Conservation (phyloP, 2,888 invertebrate genomes). For the Elysia crispata region DNA sequence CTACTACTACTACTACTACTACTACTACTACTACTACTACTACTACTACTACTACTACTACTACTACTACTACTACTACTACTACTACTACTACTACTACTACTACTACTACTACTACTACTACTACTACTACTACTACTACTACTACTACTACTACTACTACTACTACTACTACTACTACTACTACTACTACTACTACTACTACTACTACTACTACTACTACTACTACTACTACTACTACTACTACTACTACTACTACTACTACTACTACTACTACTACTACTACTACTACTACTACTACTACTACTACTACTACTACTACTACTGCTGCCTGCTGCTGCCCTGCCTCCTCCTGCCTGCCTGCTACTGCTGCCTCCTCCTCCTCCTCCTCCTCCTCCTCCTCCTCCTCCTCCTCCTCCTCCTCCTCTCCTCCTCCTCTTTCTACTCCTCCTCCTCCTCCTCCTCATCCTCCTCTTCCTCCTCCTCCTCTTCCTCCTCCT, state of each 20-base stretch:
- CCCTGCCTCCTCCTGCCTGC: no score
- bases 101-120: conserved; percentile 29
- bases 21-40: conserved; percentile 32
- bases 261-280: conserved; percentile 2
- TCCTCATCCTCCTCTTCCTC: no score
- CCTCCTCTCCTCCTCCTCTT: no score
- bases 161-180: conserved; percentile 6
- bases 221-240: conserved; percentile 25
- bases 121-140: conserved; percentile 12
- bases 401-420: no score
- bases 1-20: conserved; percentile 32
- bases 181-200: conserved; percentile 16
- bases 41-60: conserved; percentile 38
- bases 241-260: conserved; percentile 20
- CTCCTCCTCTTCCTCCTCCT: no score
- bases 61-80: conserved; percentile 34
- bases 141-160: conserved; percentile 13
- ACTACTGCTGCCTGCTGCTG: no score
- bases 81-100: conserved; percentile 32
- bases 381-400: no score
- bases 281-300: background rate
- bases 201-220: background rate
- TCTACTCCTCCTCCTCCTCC: no score
- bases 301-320: conserved; percentile 22
- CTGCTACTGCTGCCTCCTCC: no score